Base-by-base conservation (phyloP, 2,113 vertebrate species). In the Manacus vitellinus region DNA sequence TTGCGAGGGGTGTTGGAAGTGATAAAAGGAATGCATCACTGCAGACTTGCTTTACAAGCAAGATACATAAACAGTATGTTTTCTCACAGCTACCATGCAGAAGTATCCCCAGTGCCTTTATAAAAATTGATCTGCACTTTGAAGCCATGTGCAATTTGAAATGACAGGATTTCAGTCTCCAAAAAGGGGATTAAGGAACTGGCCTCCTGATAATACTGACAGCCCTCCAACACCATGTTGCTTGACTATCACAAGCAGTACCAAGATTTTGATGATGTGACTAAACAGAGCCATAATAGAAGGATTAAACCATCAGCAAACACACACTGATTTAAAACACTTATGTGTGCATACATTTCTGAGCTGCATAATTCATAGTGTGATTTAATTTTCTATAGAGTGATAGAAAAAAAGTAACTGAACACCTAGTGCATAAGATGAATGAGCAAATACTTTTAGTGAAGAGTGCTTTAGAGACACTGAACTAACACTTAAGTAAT, bases 71-170 rank as follows among this genome's bases (percentile, higher is more conserved):
- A 59, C 63, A 88, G 67, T 71, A 85, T n/a, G 2, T 79, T 95
- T 68, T 91, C 77, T 79, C 61, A 31, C 44, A 61, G 41, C n/a
- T 35, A 28, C 47, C 17, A 11, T 12, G 23, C 44, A 77, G 71
- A 85, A 74, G 7, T 20, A 75, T 94, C 41, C 68, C 59, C 17
- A 43, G 52, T 77, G 81, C 35, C 76, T 85, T 88, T 92, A 63
- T 81, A 82, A 93, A 91, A 95, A 84, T 78, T 52, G 83, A 87
- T 85, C 76, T 95, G 62, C 44, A 44, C 46, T 91, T 92, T 89
- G 70, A 82, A 92, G 46, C 67, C 33, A 4, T 10, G 7, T 49
- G n/a, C 31, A 46, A 12, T 22, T 52, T 72, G 65, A 84, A 91
- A 84, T 59, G 21, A 68, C 51, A 74, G 75, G 73, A 84, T 71